Percentiles rank a stretch among this genome's conserved stretches.
Conservation (phyloP, 2,888 invertebrate genomes). For the Ditylenchus weischeri region DNA sequence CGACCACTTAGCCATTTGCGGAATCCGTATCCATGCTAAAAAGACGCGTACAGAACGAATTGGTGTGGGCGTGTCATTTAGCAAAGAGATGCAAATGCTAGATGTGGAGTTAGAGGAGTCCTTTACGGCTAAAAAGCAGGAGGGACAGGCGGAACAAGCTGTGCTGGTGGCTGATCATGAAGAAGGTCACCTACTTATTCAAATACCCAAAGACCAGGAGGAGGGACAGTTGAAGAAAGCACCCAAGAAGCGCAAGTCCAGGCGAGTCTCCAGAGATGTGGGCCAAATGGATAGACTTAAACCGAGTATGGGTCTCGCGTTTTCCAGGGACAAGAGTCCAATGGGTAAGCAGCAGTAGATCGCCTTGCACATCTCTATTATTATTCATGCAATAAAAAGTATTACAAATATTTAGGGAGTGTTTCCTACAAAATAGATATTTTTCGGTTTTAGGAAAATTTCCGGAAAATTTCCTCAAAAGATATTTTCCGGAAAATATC, state of each 20-base stretch:
- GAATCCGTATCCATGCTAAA: slow-evolving; percentile 13
- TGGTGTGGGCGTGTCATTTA: slow-evolving; percentile 36
- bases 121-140: slow-evolving; percentile 13
- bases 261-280: neutral
- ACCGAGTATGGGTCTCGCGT: slow-evolving; percentile 7
- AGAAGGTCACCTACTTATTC: slow-evolving; percentile 14
- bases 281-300: slow-evolving; percentile 1
- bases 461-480: too few relatives aligned
- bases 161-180: slow-evolving; percentile 12
- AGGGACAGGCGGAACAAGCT: slow-evolving; percentile 15
- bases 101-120: slow-evolving; percentile 34
- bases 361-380: too few relatives aligned
- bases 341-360: too few relatives aligned
- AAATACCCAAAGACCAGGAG: neutral
- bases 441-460: too few relatives aligned
- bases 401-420: too few relatives aligned
- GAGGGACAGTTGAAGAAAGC: neutral
- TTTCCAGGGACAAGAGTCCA: slow-evolving; percentile 16
- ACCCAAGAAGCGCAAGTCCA: neutral
- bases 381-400: too few relatives aligned
- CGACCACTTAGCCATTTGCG: slow-evolving; percentile 11
- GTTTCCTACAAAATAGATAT: too few relatives aligned
- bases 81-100: slow-evolving; percentile 34
- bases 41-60: slow-evolving; percentile 36
- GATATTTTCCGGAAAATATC: too few relatives aligned